Conservation (phyloP, 2,797 vertebrate species). For the Fratercula arctica region DNA sequence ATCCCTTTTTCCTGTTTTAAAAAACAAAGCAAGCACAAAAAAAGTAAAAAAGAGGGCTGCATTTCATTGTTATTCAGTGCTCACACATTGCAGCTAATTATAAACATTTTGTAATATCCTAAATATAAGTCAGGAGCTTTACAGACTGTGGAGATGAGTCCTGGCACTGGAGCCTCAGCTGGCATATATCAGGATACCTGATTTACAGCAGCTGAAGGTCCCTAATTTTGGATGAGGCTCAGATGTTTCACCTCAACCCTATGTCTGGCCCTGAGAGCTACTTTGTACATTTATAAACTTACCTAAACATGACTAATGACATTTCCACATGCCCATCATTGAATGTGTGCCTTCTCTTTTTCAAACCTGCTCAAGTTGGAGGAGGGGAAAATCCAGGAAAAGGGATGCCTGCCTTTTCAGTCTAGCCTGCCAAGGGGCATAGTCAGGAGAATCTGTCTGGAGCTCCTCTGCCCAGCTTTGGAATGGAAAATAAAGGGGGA, state of each 20-base stretch:
- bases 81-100: not conserved
- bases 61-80: not conserved
- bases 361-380: not conserved
- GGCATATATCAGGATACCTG: not conserved
- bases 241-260: constrained; percentile 38
- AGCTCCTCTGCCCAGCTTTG: not conserved
- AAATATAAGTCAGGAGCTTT: not conserved
- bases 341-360: not conserved
- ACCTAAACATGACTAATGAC: constrained; percentile 14
- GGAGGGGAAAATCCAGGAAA: not conserved
- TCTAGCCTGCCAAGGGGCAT: not conserved
- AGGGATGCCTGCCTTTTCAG: not conserved
- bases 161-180: not conserved
- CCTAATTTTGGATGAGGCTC: not conserved
- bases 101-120: not conserved
- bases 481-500: constrained; percentile 7
- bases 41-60: not conserved
- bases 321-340: not conserved
- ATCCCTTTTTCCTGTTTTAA: not conserved
- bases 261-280: not conserved
- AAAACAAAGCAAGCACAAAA: not conserved
- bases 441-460: not conserved
- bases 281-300: constrained; percentile 33
- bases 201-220: not conserved
- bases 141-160: not conserved